Base-by-base conservation (phyloP, 2,797 vertebrate genomes). In the Anas bahamensis region DNA sequence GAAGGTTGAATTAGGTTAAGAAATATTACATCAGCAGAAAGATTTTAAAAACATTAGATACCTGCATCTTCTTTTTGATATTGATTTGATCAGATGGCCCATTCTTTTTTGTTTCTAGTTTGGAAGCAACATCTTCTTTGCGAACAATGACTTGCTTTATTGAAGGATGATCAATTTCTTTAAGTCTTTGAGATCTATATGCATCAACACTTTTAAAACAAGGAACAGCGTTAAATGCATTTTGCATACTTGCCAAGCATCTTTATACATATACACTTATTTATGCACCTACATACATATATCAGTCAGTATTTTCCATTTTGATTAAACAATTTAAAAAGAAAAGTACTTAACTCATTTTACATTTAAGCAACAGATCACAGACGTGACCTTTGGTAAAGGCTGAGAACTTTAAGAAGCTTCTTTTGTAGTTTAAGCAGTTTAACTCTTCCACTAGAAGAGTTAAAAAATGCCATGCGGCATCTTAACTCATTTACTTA, bases 41-140 rank as follows among this genome's bases (percentile, higher is more conserved):
- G 8, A 48, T 64, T 88, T 91, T 28, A 23, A 75, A 31, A 22
- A 83, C 22, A 22, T 35, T 61, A 31, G 26, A 44, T 91, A 99
- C 99, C 99, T 99, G 99, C 93, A 99, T 99, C 97, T 98, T 99
- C 96, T 99, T 99, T 96, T 99, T 99, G 87, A 99, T 94, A 83
- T 97, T 98, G 89, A 98, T 96, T 86, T 97, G 97, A 89, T 97
- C 81, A 73, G 98, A 94, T 63, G 93, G 95, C 37, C 85, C 88
- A 77, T 97, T 97, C 86, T 81, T 96, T 75, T 94, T 97, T n/a
- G 97, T 98, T 52, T 98, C 98, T 16, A 96, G 71, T 86, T 97
- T 98, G 63, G 97, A 97, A 75, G 98, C 66, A 80, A 99, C 96
- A 16, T 99, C 98, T 95, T 99, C 99, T 93, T 98, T 99, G 57